These are phyloP conservation scores for Ferdinandea cuprea DNA, from an alignment of 2,888 invertebrate species.

Conservation along the genomic window DNA sequence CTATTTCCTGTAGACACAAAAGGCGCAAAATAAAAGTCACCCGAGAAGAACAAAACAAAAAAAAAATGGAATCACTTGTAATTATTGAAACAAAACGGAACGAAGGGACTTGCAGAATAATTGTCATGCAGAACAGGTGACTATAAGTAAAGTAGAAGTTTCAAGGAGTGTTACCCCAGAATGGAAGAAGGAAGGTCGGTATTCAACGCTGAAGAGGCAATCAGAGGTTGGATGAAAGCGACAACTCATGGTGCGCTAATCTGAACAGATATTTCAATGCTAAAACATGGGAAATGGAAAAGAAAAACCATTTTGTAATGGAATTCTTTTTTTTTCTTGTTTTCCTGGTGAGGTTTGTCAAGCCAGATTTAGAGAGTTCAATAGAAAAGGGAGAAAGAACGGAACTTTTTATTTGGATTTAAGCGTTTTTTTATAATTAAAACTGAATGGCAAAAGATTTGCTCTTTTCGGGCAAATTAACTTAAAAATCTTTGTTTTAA, in stretches of 20 bases:
- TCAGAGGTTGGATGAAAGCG: conserved; percentile 17
- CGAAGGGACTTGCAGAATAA: conserved; percentile 45
- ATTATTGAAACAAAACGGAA: conserved; percentile 58
- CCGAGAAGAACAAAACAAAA: neutral
- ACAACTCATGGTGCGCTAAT: conserved; percentile 14
- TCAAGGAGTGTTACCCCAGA: conserved; percentile 35
- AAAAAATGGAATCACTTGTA: conserved; percentile 51
- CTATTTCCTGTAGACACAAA: conserved; percentile 64
- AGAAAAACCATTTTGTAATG: conserved; percentile 45
- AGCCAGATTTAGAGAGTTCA: no score
- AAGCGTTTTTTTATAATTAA: no score
- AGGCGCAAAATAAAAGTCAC: conserved; percentile 51
- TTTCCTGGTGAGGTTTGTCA: neutral
- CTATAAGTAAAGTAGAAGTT: conserved; percentile 36
- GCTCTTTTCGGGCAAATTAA: no score
- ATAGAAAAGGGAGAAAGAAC: no score
- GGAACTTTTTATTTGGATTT: no score
- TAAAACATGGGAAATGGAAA: conserved; percentile 9
- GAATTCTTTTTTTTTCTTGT: conserved; percentile 20
- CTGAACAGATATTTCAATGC: neutral
- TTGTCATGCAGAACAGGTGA: conserved; percentile 72
- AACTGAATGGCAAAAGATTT: no score
- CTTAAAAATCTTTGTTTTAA: no score
- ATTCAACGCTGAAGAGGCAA: conserved; percentile 21
- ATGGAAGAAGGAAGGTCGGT: no score